These are phyloP conservation scores for Papilio dardanus DNA, from an alignment of 1,140 invertebrate species.

Conservation along the genomic window DNA sequence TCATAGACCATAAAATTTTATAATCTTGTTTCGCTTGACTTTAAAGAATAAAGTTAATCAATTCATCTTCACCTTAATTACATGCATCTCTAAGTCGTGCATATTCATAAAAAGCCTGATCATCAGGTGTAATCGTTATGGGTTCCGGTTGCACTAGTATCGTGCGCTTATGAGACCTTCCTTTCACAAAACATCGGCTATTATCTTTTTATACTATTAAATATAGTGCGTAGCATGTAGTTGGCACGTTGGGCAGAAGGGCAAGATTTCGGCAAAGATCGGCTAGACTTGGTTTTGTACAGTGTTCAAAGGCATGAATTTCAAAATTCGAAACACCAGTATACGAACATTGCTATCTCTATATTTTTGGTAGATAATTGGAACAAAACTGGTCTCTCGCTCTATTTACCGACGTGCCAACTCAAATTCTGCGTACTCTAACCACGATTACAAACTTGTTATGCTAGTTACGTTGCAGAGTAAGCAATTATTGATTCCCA, in stretches of 20 bases:
- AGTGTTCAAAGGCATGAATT: background rate
- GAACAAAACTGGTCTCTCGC: background rate
- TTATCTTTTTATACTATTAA: background rate
- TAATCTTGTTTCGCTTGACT: background rate
- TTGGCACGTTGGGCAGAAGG: background rate
- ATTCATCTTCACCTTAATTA: background rate
- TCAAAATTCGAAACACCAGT: background rate
- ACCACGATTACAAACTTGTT: background rate
- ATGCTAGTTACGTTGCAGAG: background rate
- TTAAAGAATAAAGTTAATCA: conserved; percentile 3
- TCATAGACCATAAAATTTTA: background rate
- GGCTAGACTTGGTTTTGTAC: no score
- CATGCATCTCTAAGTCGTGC: conserved; percentile 10
- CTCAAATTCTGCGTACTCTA: background rate
- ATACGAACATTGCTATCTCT: no score
- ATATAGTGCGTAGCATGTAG: background rate
- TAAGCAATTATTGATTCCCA: background rate
- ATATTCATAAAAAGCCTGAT: conserved; percentile 6
- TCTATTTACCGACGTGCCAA: background rate
- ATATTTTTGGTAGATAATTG: no score
- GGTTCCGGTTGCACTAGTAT: conserved; percentile 2
- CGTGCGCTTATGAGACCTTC: background rate
- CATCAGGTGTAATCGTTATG: conserved; percentile 10
- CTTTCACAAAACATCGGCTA: conserved; percentile 5
- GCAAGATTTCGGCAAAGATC: no score